These are phyloP conservation scores for Ceriagrion tenellum DNA, from an alignment of 2,888 invertebrate genomes.

Conservation along the genomic window DNA sequence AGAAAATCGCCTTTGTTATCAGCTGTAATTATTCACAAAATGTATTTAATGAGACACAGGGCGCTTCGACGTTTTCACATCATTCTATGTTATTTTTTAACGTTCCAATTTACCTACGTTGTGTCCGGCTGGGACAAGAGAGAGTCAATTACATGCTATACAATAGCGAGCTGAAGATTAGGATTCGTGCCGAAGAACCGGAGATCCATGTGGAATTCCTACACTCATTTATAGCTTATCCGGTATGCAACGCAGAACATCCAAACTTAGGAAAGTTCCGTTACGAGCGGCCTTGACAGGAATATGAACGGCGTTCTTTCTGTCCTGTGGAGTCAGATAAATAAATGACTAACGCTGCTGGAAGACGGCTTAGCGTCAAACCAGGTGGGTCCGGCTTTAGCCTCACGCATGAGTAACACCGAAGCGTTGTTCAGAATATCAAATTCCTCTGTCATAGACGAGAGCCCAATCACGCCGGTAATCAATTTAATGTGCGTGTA, in stretches of 20 bases:
- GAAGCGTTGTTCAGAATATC: neutral
- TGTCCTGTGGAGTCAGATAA: neutral
- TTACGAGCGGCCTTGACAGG: neutral
- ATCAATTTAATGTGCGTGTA: neutral
- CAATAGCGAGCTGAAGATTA: too few species aligned
- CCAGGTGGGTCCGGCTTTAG: neutral
- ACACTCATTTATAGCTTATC: neutral
- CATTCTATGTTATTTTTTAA: too few species aligned
- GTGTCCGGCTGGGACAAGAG: too few species aligned
- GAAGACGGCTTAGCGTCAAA: neutral
- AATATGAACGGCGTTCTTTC: neutral
- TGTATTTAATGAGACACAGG: too few species aligned
- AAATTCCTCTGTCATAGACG: neutral
- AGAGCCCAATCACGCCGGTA: neutral
- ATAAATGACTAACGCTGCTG: neutral
- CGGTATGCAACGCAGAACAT: neutral
- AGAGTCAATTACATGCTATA: too few species aligned
- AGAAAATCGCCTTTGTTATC: too few species aligned
- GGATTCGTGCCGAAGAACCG: too few species aligned
- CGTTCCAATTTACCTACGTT: too few species aligned
- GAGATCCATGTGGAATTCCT: neutral
- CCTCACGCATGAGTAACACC: neutral
- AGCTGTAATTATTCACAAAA: too few species aligned
- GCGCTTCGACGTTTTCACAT: too few species aligned
- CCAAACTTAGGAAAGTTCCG: slow-evolving; percentile 12